Evolutionary conservation across 2,797 vertebrate species (phyloP).

Genomic region (Pipistrellus pipistrellus): DNA sequence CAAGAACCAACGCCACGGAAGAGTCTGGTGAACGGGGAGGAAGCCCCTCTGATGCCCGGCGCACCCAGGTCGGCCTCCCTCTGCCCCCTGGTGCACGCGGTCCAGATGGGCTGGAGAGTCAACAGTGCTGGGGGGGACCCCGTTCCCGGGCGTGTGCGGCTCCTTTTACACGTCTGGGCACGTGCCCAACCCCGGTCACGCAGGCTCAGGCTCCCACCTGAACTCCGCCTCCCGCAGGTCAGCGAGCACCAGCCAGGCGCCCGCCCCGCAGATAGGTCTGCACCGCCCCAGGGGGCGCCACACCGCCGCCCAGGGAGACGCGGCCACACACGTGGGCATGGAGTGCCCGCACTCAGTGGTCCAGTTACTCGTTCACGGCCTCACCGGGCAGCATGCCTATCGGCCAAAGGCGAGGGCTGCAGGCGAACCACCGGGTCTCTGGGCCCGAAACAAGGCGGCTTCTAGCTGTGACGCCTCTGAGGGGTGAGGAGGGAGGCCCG

Average conservation of each 20-base stretch:
- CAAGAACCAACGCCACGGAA: not conserved
- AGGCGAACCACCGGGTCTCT: constrained; percentile 55
- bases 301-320: constrained; percentile 64
- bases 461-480: constrained; percentile 39
- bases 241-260: accelerated
- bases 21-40: not conserved
- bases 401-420: constrained; percentile 51
- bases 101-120: too few relatives aligned
- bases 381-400: constrained; percentile 71
- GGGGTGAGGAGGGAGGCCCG: not conserved
- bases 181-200: not conserved
- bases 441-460: constrained; percentile 64
- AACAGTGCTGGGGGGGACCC: not conserved
- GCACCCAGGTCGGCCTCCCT: not conserved
- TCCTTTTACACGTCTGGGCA: accelerated
- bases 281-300: accelerated
- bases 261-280: accelerated
- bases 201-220: accelerated
- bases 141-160: accelerated
- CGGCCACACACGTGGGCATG: constrained; percentile 2
- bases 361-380: constrained; percentile 58
- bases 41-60: not conserved
- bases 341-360: constrained; percentile 58
- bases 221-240: accelerated
- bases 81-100: accelerated